Evolutionary conservation across 2,888 invertebrate genomes (phyloP), one percentile per base, ranked within the genome.

Genomic region (Clostera curtula): DNA sequence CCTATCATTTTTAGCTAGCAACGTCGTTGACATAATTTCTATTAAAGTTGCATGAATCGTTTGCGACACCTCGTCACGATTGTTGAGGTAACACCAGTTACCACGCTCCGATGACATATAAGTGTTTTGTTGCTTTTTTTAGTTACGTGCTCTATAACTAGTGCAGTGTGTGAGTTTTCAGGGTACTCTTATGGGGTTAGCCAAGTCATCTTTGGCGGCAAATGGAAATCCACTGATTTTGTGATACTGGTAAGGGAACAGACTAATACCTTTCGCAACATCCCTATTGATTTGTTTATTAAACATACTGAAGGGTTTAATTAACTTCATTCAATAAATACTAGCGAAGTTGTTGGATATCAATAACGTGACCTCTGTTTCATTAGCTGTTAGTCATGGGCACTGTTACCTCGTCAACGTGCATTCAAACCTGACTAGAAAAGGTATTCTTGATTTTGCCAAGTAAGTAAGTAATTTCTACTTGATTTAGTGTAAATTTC

Each of bases 21-120:
- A 49, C 46, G 39, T 53, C 47, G n/a, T 49, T 44, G 44, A 50
- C 55, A 56, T 66, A 65, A 66, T 64, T 68, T 67, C 70, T 65
- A 65, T 65, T 64, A 59, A 57, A 55, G 56, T 54, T 60, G 61
- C 70, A 67, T 63, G 71, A 61, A 49, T 53, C 43, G 38, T 53
- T 58, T 56, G 47, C 61, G 50, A 63, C 64, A 58, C 54, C 45
- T 43, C 43, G 56, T 66, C 74, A 73, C 73, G 70, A 67, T 49
- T 58, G 41, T 44, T 64, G 64, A 66, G 54, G 72, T 63, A 72
- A 71, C 49, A 51, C 42, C 36, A 48, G 60, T 68, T 66, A 66
- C 61, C 61, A 67, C 60, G 62, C 50, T 60, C 47, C 45, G 49
- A 50, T 62, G 63, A 60, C 65, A 65, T 49, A 51, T 50, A 31